Evolutionary conservation across 2,888 invertebrate genomes (phyloP).

Genomic region (Panorpa germanica): DNA sequence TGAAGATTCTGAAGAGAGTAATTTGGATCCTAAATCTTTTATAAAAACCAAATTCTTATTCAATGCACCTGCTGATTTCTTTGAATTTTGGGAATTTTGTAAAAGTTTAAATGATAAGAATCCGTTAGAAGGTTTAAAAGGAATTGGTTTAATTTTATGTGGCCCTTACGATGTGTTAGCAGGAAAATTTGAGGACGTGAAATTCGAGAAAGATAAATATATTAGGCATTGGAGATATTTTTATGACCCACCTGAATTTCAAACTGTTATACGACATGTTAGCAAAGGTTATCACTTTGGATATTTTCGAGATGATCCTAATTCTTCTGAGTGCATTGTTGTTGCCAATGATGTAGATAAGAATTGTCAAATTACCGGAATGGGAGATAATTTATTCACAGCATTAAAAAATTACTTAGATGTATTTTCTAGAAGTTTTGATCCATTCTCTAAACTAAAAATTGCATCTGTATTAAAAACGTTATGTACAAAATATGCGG

Average conservation of each 20-base stretch:
- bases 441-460: conserved; percentile 8
- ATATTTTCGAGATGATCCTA: conserved; percentile 72
- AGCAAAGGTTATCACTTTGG: conserved; percentile 67
- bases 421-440: conserved; percentile 1
- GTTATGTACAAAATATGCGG: too few species aligned
- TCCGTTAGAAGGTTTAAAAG: conserved; percentile 41
- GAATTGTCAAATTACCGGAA: conserved; percentile 46
- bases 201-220: conserved; percentile 37
- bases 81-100: conserved; percentile 63
- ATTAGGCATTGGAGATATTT: conserved; percentile 78
- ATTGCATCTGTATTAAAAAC: conserved; percentile 9
- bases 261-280: conserved; percentile 52
- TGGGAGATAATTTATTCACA: conserved; percentile 65
- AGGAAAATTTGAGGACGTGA: conserved; percentile 32
- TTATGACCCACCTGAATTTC: conserved; percentile 90
- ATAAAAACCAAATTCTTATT: conserved; percentile 60
- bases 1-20: conserved; percentile 25
- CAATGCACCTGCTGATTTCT: conserved; percentile 83
- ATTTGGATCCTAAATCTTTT: too few species aligned
- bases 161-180: conserved; percentile 76
- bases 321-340: conserved; percentile 53
- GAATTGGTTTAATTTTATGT: conserved; percentile 51
- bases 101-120: conserved; percentile 26
- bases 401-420: conserved; percentile 36
- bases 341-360: conserved; percentile 53